Evolutionary conservation across 2,113 vertebrate species (phyloP), one percentile per base, ranked within the genome.

Genomic region (Struthidea cinerea): DNA sequence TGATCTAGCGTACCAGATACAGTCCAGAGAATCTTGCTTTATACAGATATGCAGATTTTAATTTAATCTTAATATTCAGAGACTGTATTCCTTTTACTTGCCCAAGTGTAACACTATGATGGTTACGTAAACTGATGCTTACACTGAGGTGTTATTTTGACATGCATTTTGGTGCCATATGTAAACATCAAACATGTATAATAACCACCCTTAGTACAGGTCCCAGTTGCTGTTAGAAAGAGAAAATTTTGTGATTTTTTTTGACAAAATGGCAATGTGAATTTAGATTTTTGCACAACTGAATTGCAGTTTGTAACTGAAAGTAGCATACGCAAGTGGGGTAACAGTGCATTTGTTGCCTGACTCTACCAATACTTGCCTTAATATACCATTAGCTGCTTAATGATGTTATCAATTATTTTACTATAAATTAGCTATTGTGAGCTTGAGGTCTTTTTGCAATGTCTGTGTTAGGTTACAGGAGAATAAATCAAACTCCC

Each of bases 361-460:
- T 80, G 64, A 64, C 65, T 74, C 39, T 87, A 49, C 21, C 77
- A 79, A 56, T 50, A 32, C 69, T 56, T 70, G 49, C 81, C 67
- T 94, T 77, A 84, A 82, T 76, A 90, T 55, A 79, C 46, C n/a
- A 22, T 87, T 82, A 50, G 16, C 35, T 69, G 78, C 24, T 63
- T 92, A 96, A 94, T 26, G 79, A 89, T 50, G 52, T 60, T 84
- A 74, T 80, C 70, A 76, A 82, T 94, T 90, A 73, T 83, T 93
- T 91, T 84, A 89, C 70, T 80, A 57, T 77, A 94, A 89, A 96
- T 90, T 41, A 93, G 47, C 32, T 83, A 59, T 83, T 85, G 79
- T 84, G 46, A 95, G 32, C 53, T 92, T 94, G 39, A 90, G 76
- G 27, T 89, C 69, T 90, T 94, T 91, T 77, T 93, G 83, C 85